Evolutionary conservation across 1,140 invertebrate species (phyloP).

Genomic region (Polypedilum vanderplanki): DNA sequence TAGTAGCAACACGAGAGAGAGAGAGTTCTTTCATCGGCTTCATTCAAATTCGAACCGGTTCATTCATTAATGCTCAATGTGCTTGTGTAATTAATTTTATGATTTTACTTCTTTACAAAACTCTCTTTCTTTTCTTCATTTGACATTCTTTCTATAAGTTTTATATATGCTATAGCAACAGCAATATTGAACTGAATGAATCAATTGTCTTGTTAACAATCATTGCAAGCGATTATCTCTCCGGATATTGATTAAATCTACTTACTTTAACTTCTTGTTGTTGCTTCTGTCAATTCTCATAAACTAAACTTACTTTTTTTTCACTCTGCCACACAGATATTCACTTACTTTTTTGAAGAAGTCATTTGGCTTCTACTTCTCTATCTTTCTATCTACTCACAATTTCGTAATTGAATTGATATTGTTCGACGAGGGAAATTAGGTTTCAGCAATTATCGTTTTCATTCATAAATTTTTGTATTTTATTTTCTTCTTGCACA

Average conservation of each 20-base stretch:
- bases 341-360: background rate
- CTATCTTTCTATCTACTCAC: background rate
- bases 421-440: slow-evolving; percentile 7
- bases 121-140: background rate
- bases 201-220: slow-evolving; percentile 4
- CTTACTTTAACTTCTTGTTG: background rate
- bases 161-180: background rate
- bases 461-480: slow-evolving; percentile 19
- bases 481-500: background rate
- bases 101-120: background rate
- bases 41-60: slow-evolving; percentile 23
- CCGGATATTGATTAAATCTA: slow-evolving; percentile 18
- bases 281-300: background rate
- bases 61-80: slow-evolving; percentile 23
- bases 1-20: background rate
- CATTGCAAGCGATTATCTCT: slow-evolving; percentile 11
- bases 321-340: background rate
- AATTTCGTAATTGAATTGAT: slow-evolving; percentile 21
- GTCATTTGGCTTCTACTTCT: background rate
- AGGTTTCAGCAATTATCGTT: slow-evolving; percentile 25
- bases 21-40: slow-evolving; percentile 14
- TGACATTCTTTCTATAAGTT: slow-evolving; percentile 4
- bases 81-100: slow-evolving; percentile 14
- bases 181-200: background rate
- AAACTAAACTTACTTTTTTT: slow-evolving; percentile 1